phyloP scores from a whole-genome alignment of 2,888 invertebrate species.

The Volucella inflata region DNA sequence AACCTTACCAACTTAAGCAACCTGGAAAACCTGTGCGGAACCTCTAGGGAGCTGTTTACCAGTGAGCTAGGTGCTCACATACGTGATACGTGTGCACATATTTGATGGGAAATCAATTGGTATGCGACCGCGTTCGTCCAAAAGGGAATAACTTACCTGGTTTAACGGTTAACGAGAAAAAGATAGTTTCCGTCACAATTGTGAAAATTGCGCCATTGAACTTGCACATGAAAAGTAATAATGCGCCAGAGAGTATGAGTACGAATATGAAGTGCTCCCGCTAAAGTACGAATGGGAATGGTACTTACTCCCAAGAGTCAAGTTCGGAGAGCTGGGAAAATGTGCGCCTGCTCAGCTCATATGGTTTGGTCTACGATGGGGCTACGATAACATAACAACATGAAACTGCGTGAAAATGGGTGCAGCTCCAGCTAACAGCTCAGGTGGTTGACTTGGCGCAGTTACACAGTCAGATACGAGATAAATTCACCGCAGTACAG shows the following conservation, averaged over 20 bases:
- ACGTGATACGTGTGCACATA: slow-evolving; percentile 12
- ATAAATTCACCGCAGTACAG: neutral
- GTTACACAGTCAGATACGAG: neutral
- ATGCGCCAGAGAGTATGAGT: slow-evolving; percentile 17
- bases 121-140: slow-evolving; percentile 42
- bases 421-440: slow-evolving; percentile 25
- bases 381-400: neutral
- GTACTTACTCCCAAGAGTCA: neutral
- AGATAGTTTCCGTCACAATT: slow-evolving; percentile 63
- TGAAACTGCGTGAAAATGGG: slow-evolving; percentile 29
- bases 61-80: slow-evolving; percentile 5
- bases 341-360: slow-evolving; percentile 1
- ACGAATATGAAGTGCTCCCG: neutral
- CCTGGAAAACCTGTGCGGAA: no score
- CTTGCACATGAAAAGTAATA: slow-evolving; percentile 65
- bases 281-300: slow-evolving; percentile 31
- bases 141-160: slow-evolving; percentile 54
- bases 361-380: neutral
- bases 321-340: neutral
- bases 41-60: neutral
- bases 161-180: slow-evolving; percentile 71
- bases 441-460: slow-evolving; percentile 38
- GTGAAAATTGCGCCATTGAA: slow-evolving; percentile 71
- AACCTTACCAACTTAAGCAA: no score
- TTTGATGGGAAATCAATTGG: slow-evolving; percentile 32